Percentiles rank a stretch among this genome's conserved stretches.
These are phyloP conservation scores for Lepidurus packardi DNA, from an alignment of 1,140 invertebrate genomes.

Conservation along the genomic window DNA sequence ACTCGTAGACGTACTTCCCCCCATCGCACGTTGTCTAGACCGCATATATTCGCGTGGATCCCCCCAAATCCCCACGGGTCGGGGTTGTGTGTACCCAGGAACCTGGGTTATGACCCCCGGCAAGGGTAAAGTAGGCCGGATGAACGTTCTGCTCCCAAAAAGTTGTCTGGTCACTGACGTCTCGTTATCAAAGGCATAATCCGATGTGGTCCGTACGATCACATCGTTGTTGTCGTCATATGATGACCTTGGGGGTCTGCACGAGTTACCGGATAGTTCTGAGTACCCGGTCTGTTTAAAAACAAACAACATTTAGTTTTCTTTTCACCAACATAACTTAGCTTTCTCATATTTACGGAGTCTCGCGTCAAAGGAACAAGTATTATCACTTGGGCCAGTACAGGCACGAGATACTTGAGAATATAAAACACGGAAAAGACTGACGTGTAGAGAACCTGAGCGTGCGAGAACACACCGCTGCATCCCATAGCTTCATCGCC, in stretches of 20 bases:
- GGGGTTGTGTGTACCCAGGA: not conserved
- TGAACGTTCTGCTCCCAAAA: constrained; percentile 10
- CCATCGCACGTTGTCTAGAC: not conserved
- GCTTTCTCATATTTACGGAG: not conserved
- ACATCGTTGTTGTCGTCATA: not conserved
- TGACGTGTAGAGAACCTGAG: constrained; percentile 49
- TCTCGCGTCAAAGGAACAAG: constrained; percentile 46
- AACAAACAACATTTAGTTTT: not conserved
- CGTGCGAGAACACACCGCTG: constrained; percentile 51
- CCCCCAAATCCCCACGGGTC: not conserved
- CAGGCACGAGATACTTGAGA: constrained; percentile 50
- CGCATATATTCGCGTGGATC: not conserved
- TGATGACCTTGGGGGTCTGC: not conserved
- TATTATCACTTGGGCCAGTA: constrained; percentile 51
- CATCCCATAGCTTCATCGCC: constrained; percentile 49
- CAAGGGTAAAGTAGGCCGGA: constrained; percentile 3
- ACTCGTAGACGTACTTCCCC: not conserved
- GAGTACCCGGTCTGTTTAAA: not conserved
- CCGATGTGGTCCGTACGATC: not conserved
- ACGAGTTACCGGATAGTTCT: not conserved
- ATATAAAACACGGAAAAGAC: constrained; percentile 47
- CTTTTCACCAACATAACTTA: not conserved
- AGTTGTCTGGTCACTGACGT: not conserved
- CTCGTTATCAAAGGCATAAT: not conserved
- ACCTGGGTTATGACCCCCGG: constrained; percentile 13